Percentiles rank a stretch among this genome's conserved stretches.
phyloP scores from a whole-genome alignment of 2,113 vertebrate genomes.

The Phoenicopterus ruber region DNA sequence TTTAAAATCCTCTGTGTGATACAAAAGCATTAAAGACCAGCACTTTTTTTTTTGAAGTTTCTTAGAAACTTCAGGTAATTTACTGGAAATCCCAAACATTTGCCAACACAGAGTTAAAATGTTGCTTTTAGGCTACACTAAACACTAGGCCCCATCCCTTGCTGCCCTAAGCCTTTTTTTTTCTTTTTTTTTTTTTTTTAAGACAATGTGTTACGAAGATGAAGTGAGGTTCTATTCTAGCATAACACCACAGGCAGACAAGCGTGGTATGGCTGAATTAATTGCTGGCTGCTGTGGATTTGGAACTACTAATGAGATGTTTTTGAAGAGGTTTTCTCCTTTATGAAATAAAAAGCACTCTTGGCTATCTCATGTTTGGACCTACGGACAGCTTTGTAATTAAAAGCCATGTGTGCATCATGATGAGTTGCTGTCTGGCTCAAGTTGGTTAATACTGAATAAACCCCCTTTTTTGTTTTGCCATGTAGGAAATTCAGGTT shows the following conservation, averaged over 20 bases:
- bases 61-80: not conserved
- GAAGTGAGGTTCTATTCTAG: not conserved
- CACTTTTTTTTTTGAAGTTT: not conserved
- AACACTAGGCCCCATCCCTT: not conserved
- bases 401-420: not conserved
- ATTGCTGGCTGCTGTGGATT: not conserved
- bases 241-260: too few species aligned
- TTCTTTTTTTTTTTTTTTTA: too few species aligned
- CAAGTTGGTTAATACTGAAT: not conserved
- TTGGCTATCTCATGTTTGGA: not conserved
- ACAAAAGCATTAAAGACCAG: not conserved
- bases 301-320: not conserved
- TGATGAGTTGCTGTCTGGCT: not conserved
- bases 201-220: not conserved
- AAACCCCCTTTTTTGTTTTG: not conserved
- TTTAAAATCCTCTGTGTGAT: not conserved
- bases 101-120: not conserved
- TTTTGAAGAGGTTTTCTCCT: not conserved
- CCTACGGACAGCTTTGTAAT: not conserved
- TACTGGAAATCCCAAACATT: not conserved
- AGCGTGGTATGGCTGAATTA: not conserved
- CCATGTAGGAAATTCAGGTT: not conserved
- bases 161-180: not conserved
- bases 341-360: not conserved
- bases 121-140: not conserved